Percentiles rank a stretch among this genome's conserved stretches.
Conservation (phyloP, 1,140 invertebrate genomes). For the Drosophila tropicalis region DNA sequence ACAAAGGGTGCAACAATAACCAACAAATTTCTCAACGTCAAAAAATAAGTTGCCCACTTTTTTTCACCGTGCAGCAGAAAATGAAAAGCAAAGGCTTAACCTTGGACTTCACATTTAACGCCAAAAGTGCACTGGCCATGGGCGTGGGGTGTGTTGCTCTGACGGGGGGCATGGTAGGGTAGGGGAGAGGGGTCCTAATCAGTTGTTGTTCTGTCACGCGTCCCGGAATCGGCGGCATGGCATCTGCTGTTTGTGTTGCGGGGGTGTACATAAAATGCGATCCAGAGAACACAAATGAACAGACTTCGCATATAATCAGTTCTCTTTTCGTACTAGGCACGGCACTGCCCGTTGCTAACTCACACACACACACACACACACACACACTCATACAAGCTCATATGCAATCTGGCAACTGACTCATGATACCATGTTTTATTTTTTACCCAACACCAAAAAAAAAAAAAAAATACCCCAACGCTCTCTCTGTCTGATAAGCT, state of each 20-base stretch:
- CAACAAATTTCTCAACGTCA: conserved; percentile 26
- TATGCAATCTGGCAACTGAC: conserved; percentile 20
- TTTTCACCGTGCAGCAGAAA: conserved; percentile 19
- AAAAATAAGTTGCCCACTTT: conserved; percentile 51
- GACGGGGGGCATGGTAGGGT: too few relatives aligned
- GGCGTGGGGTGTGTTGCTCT: neutral
- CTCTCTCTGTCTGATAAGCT: too few relatives aligned
- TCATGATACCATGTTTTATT: conserved; percentile 38
- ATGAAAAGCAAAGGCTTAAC: conserved; percentile 59
- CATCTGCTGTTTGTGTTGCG: neutral
- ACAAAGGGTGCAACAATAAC: conserved; percentile 25
- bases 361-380: neutral
- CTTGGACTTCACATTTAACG: conserved; percentile 52
- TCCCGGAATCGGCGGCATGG: neutral
- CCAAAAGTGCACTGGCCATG: conserved; percentile 30
- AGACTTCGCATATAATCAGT: conserved; percentile 12
- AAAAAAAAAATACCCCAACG: too few relatives aligned
- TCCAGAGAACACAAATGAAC: neutral
- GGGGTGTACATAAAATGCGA: neutral
- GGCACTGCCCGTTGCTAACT: conserved; percentile 38
- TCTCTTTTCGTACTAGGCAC: conserved; percentile 43
- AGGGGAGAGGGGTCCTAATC: conserved; percentile 39
- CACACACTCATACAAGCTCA: conserved; percentile 20
- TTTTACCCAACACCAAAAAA: conserved; percentile 21
- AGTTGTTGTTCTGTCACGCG: conserved; percentile 49